Base-by-base conservation (phyloP, 2,888 invertebrate genomes). In the Oegoconia quadripuncta region DNA sequence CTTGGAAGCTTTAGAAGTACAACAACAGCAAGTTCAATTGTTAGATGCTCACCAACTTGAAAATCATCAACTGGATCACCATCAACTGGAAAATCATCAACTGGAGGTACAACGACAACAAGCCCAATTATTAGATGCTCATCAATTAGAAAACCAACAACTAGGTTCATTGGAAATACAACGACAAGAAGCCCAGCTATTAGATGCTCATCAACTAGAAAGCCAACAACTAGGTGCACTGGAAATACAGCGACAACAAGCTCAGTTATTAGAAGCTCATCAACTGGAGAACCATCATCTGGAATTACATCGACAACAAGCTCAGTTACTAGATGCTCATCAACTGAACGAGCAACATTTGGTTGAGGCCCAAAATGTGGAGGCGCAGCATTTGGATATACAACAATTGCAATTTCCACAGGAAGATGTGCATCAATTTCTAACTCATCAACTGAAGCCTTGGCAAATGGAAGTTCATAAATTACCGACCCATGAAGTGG, bases 101-200 rank as follows among this genome's bases (percentile, higher is more conserved):
- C 25, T 35, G 2, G 28, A 37, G n/a, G 16, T 30, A 2, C 40
- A 34, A 11, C 23, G 36, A 20, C 27, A 37, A 28, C 37, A 32
- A 20, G 34, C 31, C 7, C 34, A 37, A 27, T 36, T n/a, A n/a
- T n/a, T 45, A 20, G 37, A 37, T 3, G 35, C 41, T 13, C 28
- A 37, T 14, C 23, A 34, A 29, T 41, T 43, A 15, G 27, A 36
- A 35, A 25, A 29, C 25, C 4, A 38, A 32, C 11, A 33, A 23
- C 35, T 41, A 25, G 38, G 32, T n/a, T 32, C 36, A n/a, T 9
- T 30, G 8, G 34, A 39, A 13, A 8, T 34, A 18, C 29, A 42
- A 20, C 35, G 13, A n/a, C 23, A 27, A 22, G 28, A 25, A 14
- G 28, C 16, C n/a, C 35, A 35, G 7, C 11, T 20, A 8, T 3